Base-by-base conservation (phyloP, 2,888 invertebrate species). In the Lordiphosa andalusiaca region DNA sequence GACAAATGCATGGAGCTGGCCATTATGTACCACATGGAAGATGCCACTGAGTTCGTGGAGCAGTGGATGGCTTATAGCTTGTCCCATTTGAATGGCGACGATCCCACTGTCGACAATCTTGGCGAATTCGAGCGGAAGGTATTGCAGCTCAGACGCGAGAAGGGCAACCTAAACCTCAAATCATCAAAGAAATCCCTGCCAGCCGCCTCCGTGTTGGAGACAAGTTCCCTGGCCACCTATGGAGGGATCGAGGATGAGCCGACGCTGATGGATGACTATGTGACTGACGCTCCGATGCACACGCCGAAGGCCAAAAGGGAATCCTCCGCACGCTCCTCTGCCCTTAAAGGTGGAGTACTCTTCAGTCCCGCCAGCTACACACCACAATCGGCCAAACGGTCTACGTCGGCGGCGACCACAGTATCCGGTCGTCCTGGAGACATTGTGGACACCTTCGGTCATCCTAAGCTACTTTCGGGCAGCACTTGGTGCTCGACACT, bases 31-130 rank as follows among this genome's bases (percentile, higher is more conserved):
- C 90, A 91, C 75, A 89, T 94, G 48, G 91, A 91, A 67, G 92
- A 92, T 76, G 93, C 94, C 37, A 93, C 93, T 85, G 92, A 93
- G 78, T 93, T 95, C 73, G 93, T 93, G 50, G 93, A 94, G 86
- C 92, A 93, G 90, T 96, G 95, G 95, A 92, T 94, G 90, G 95
- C 95, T 16, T 95, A 92, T 87, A 93, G 93, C 75, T 90, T 93
- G 54, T 93, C 94, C 33, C 90, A 93, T 84, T 89, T 92, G 67
- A 91, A 91, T 71, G 93, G 93, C 35, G 91, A 91, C 0, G 90
- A 92, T 33, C 93, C 94, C 21, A 92, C 91, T 49, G 66, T 92
- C 30, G 92, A 92, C 13, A 89, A 91, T 82, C 90, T 95, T 47
- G 90, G 91, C 61, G 89, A 91, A 80, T 91, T 94, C 87, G 93